Percentiles rank a stretch among this genome's conserved stretches.
phyloP scores from a whole-genome alignment of 2,797 vertebrate genomes.

The Amblyraja radiata region DNA sequence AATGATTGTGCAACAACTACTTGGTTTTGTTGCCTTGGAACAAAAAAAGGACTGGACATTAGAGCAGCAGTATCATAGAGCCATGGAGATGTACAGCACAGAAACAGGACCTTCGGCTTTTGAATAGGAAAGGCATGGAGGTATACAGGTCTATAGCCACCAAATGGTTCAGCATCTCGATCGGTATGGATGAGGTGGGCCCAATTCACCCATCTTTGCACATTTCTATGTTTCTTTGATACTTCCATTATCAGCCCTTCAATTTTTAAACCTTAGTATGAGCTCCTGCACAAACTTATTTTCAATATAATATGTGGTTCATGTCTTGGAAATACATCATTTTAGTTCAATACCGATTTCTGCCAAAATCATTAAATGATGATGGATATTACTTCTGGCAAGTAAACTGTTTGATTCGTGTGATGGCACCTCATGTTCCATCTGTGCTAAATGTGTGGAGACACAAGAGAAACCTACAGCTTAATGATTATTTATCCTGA shows the following conservation, averaged over 20 bases:
- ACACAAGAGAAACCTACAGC: not conserved
- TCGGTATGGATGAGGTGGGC: no score
- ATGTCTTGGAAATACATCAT: not conserved
- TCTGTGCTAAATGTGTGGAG: not conserved
- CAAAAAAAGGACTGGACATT: not conserved
- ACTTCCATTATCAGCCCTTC: not conserved
- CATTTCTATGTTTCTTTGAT: no score
- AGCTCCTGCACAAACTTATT: not conserved
- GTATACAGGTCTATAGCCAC: no score
- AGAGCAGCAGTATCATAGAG: no score
- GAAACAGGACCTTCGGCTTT: no score
- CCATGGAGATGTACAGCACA: no score
- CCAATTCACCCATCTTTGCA: no score
- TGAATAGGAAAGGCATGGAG: no score
- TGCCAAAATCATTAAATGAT: not conserved
- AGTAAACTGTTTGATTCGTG: not conserved
- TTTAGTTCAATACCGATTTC: not conserved
- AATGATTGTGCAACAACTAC: not conserved
- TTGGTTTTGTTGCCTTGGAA: not conserved
- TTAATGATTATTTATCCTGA: conserved; percentile 6
- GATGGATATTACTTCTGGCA: not conserved
- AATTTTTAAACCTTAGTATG: not conserved
- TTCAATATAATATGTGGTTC: not conserved
- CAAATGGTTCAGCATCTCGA: no score
- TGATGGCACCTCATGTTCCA: not conserved